Evolutionary conservation across 2,888 invertebrate species (phyloP).

Genomic region (Megalurothrips usitatus): DNA sequence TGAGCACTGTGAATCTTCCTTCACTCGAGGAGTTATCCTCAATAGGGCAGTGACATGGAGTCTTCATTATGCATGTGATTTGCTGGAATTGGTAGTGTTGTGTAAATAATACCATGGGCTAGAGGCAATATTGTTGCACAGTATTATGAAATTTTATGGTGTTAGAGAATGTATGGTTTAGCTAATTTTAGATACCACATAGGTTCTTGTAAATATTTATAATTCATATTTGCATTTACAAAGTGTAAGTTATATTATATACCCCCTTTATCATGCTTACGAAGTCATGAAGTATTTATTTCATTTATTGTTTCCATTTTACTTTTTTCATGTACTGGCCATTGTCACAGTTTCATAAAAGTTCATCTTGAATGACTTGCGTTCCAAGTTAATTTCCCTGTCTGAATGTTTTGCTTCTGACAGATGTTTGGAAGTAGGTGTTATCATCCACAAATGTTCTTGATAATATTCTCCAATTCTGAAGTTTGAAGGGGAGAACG

Average conservation of each 20-base stretch:
- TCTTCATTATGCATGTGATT: conserved; percentile 8
- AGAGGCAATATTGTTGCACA: conserved; percentile 21
- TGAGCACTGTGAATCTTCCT: neutral
- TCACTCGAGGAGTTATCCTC: neutral
- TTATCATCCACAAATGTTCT: too few species aligned
- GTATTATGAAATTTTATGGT: conserved; percentile 11
- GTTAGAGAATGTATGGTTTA: conserved; percentile 14
- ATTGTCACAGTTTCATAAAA: neutral
- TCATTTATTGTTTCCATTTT: neutral
- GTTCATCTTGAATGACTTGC: too few species aligned
- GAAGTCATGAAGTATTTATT: neutral
- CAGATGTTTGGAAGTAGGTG: too few species aligned
- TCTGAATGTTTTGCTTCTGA: too few species aligned
- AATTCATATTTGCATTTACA: neutral
- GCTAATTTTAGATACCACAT: neutral
- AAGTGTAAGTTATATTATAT: neutral
- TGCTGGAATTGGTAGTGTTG: neutral
- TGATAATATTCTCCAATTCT: too few species aligned
- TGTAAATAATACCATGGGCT: neutral
- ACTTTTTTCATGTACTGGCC: neutral
- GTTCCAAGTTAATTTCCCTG: too few species aligned
- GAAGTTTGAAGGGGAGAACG: too few species aligned
- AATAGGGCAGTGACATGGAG: neutral
- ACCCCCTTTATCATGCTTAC: neutral
- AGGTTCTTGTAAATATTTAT: conserved; percentile 7